Evolutionary conservation across 2,113 vertebrate genomes (phyloP).

Genomic region (Mesitornis unicolor): DNA sequence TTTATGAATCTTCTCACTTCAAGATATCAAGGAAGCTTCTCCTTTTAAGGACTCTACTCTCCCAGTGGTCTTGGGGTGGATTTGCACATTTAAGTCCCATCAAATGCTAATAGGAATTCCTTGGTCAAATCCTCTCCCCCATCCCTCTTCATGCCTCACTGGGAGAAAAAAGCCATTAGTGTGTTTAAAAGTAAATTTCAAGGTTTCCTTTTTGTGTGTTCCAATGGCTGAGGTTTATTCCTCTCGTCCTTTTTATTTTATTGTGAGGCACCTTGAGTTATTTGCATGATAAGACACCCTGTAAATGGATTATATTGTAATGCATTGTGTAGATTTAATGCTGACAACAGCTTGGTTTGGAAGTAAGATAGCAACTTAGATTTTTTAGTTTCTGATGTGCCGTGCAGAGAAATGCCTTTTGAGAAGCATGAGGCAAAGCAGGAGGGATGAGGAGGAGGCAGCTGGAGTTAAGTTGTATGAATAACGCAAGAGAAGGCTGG

Average conservation of each 20-base stretch:
- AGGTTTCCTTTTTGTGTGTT: constrained; percentile 40
- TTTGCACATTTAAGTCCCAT: constrained; percentile 31
- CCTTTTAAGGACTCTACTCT: not conserved
- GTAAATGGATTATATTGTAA: constrained; percentile 55
- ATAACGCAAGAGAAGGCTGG: constrained; percentile 20
- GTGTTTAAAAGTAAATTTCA: constrained; percentile 66
- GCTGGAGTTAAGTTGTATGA: constrained; percentile 33
- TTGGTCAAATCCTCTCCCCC: constrained; percentile 8
- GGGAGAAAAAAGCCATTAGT: constrained; percentile 51
- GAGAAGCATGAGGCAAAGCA: constrained; percentile 42
- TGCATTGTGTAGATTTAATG: constrained; percentile 55
- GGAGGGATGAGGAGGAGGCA: constrained; percentile 30
- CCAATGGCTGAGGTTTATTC: constrained; percentile 41
- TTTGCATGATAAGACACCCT: constrained; percentile 59
- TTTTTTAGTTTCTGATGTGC: constrained; percentile 42
- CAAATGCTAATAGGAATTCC: constrained; percentile 49
- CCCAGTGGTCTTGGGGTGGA: not conserved
- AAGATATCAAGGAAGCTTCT: not conserved
- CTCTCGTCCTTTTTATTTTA: constrained; percentile 55
- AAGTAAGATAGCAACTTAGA: constrained; percentile 52
- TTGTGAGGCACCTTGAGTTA: constrained; percentile 67
- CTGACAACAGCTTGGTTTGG: constrained; percentile 47
- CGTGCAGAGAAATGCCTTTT: constrained; percentile 42
- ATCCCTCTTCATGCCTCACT: constrained; percentile 35
- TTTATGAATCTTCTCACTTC: not conserved